A percentile compares a stretch with the other conserved stretches of the same genome.
Evolutionary conservation across 2,888 invertebrate genomes (phyloP).

Genomic region (Saturnia pavonia): DNA sequence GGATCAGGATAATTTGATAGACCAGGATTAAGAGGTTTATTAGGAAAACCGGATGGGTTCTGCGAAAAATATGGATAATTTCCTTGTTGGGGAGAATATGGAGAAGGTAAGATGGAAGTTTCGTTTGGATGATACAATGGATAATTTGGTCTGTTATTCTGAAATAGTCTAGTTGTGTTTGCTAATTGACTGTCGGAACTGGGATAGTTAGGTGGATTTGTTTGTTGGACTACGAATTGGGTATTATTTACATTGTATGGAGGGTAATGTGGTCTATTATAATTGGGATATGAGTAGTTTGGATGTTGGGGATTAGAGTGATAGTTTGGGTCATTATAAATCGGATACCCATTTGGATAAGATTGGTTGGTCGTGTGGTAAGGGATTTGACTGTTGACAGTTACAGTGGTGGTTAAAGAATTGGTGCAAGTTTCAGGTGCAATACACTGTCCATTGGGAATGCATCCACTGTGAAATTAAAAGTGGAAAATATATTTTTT

Average conservation of each 20-base stretch:
- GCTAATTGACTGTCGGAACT: conserved; percentile 9
- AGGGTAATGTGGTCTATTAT: conserved; percentile 27
- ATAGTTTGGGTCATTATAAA: conserved; percentile 21
- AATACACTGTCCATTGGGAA: conserved; percentile 53
- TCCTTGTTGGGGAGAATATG: conserved; percentile 14
- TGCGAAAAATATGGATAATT: conserved; percentile 24
- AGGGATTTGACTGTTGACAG: conserved; percentile 25
- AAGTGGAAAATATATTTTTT: too few relatives aligned
- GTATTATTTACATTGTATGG: conserved; percentile 16
- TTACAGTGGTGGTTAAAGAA: conserved; percentile 5
- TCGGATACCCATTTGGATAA: conserved; percentile 24
- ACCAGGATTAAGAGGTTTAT: not conserved
- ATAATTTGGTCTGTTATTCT: conserved; percentile 6
- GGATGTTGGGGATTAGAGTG: not conserved
- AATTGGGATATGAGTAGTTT: conserved; percentile 23
- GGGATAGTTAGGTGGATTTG: conserved; percentile 24
- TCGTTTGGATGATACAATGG: conserved; percentile 18
- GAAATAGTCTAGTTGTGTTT: not conserved
- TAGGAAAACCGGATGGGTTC: conserved; percentile 16
- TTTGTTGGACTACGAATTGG: conserved; percentile 27
- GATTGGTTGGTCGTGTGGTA: conserved; percentile 18
- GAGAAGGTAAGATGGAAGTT: conserved; percentile 20
- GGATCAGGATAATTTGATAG: conserved; percentile 16
- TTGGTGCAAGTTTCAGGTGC: conserved; percentile 59
- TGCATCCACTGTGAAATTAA: conserved; percentile 70